These are phyloP conservation scores for Cassiopea andromeda DNA, from an alignment of 30 jellyfish, hydroid and myxozoan species.

Conservation along the genomic window DNA sequence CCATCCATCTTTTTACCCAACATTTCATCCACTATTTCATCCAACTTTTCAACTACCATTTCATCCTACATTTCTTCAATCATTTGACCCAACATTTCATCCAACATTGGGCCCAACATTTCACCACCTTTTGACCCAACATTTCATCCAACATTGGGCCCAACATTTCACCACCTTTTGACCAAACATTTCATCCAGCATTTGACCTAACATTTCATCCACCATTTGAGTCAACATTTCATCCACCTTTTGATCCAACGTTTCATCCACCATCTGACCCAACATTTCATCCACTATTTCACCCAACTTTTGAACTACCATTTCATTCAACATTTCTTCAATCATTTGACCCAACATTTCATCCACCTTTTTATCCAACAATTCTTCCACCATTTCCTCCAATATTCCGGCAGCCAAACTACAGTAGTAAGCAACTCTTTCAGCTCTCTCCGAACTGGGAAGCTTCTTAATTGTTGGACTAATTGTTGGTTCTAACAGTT, in stretches of 20 bases:
- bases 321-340: background rate
- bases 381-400: background rate
- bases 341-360: background rate
- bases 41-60: too few relatives aligned
- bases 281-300: background rate
- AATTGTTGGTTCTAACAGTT: too few relatives aligned
- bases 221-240: background rate
- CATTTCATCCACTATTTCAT: too few relatives aligned
- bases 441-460: too few relatives aligned
- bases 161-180: background rate
- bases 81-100: too few relatives aligned
- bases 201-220: background rate
- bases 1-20: background rate
- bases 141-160: too few relatives aligned
- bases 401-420: background rate
- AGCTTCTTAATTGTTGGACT: too few relatives aligned
- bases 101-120: too few relatives aligned
- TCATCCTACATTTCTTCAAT: too few relatives aligned
- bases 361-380: background rate
- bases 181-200: background rate
- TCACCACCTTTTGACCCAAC: too few relatives aligned
- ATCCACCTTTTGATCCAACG: background rate
- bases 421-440: too few relatives aligned
- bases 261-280: background rate
- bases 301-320: background rate